These are phyloP conservation scores for Hylomyscus alleni DNA, from an alignment of 2,797 vertebrate genomes.

Conservation along the genomic window DNA sequence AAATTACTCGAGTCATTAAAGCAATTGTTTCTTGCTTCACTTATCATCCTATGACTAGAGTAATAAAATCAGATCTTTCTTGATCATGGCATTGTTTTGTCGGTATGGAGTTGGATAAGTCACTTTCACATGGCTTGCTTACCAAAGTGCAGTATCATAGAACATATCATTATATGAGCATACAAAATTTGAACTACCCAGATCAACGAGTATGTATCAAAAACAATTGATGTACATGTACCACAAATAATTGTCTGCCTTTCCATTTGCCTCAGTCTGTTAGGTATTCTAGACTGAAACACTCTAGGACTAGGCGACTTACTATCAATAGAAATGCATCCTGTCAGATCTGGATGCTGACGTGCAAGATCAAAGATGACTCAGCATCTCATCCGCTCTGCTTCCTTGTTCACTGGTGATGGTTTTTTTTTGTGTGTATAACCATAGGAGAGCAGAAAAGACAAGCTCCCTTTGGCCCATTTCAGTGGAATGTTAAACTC, in stretches of 20 bases:
- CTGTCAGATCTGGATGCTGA: neutral
- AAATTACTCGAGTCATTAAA: neutral
- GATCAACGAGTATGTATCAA: neutral
- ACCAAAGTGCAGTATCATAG: neutral
- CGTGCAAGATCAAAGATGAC: neutral
- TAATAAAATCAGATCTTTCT: neutral
- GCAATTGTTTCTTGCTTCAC: neutral
- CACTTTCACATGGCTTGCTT: neutral
- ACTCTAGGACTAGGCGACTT: neutral
- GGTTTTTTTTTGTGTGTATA: too few species aligned
- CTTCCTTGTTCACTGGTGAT: neutral
- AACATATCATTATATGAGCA: neutral
- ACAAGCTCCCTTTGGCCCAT: neutral
- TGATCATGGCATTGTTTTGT: neutral
- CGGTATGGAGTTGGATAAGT: neutral
- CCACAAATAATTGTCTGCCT: conserved; percentile 13
- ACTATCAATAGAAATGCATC: neutral
- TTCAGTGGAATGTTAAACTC: neutral
- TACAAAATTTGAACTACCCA: neutral
- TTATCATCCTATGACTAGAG: neutral
- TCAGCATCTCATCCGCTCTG: neutral
- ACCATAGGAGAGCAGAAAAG: neutral
- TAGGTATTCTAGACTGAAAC: neutral
- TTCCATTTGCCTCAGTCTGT: neutral
- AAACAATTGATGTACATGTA: neutral